These are phyloP conservation scores for Crax fasciolata DNA, from an alignment of 2,797 vertebrate species.

Conservation along the genomic window DNA sequence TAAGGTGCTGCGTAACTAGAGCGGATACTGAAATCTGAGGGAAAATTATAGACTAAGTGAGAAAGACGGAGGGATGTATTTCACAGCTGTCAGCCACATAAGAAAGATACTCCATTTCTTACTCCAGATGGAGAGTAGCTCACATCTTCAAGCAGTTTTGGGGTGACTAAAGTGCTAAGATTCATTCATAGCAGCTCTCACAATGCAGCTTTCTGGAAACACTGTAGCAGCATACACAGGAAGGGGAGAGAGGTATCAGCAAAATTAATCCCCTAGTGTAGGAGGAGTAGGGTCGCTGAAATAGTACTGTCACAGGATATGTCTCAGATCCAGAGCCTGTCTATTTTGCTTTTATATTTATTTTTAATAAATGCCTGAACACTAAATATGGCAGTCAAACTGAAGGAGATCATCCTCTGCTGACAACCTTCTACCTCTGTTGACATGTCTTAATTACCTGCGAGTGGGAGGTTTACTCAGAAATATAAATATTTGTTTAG, in stretches of 20 bases:
- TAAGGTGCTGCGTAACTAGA: neutral
- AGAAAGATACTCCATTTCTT: conserved; percentile 3
- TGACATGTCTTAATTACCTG: conserved; percentile 39
- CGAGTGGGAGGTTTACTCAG: neutral
- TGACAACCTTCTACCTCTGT: neutral
- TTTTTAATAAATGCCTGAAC: conserved; percentile 10
- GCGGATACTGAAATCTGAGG: neutral
- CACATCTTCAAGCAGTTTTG: neutral
- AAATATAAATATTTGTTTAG: conserved; percentile 8
- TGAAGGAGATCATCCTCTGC: neutral
- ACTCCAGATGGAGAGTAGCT: conserved; percentile 14
- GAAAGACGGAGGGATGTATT: neutral
- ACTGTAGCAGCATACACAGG: neutral
- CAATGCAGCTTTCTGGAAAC: neutral
- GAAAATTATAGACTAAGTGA: neutral
- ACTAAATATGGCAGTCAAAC: neutral
- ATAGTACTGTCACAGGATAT: neutral
- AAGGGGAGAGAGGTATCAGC: accelerated
- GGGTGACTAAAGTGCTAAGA: neutral
- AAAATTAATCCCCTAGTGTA: neutral
- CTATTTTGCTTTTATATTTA: neutral
- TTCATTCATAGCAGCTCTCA: conserved; percentile 3
- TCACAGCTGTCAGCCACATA: conserved; percentile 33
- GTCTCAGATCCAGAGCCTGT: neutral
- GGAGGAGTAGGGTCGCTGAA: neutral